A percentile compares a stretch with the other conserved stretches of the same genome.
phyloP scores from a whole-genome alignment of 1,140 invertebrate genomes.

The Pteromalus puparum region DNA sequence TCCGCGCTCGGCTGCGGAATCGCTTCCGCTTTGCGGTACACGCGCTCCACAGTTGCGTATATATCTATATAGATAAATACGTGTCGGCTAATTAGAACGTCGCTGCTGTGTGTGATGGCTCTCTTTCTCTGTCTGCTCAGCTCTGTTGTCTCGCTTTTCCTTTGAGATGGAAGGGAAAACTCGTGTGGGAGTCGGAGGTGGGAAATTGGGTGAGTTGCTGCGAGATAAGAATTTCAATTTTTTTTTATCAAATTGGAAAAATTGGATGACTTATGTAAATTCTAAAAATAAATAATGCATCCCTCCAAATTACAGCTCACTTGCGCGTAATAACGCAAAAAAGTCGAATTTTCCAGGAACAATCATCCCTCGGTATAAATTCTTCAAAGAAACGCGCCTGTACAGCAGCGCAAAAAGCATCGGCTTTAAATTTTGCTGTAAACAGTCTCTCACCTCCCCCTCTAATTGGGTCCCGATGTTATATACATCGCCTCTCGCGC shows the following conservation, averaged over 20 bases:
- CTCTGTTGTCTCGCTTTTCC: background rate
- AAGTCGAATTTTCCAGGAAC: no score
- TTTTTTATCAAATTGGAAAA: no score
- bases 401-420: background rate
- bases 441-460: background rate
- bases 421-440: no score
- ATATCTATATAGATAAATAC: background rate
- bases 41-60: background rate
- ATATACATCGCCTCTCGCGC: background rate
- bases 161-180: background rate
- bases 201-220: background rate
- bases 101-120: slow-evolving; percentile 5
- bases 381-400: background rate
- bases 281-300: background rate
- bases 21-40: slow-evolving; percentile 42
- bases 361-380: background rate
- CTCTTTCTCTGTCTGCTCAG: background rate
- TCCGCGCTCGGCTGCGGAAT: slow-evolving; percentile 43
- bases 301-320: no score
- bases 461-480: background rate
- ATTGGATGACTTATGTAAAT: no score
- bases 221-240: no score
- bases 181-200: background rate
- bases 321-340: no score
- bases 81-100: slow-evolving; percentile 43